Conservation (phyloP, 53 echinoderm and acorn worm genomes). For the Echinarachnius parma region DNA sequence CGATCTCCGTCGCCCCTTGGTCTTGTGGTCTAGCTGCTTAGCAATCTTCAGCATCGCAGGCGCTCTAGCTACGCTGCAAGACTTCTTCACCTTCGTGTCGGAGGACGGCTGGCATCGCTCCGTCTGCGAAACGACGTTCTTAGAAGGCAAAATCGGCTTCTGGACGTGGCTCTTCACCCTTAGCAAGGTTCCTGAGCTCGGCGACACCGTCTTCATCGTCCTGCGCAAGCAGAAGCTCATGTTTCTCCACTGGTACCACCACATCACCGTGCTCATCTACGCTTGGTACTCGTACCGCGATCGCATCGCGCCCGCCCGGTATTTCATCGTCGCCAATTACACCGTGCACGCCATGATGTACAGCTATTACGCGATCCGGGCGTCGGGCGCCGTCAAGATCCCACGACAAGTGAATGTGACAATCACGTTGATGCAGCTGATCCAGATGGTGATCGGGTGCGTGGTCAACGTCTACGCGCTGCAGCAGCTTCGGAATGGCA, state of each 20-base stretch:
- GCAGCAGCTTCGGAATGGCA: conserved; percentile 37
- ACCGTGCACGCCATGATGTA: conserved; percentile 90
- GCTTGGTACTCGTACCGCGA: conserved; percentile 64
- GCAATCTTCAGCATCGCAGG: conserved; percentile 83
- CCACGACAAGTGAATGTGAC: conserved; percentile 68
- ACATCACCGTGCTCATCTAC: conserved; percentile 75
- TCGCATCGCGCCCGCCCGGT: conserved; percentile 54
- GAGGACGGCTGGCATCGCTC: conserved; percentile 65
- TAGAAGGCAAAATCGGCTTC: conserved; percentile 60
- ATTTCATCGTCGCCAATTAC: conserved; percentile 74
- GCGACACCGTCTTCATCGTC: conserved; percentile 87
- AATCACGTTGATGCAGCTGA: conserved; percentile 72
- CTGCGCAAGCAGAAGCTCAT: conserved; percentile 89
- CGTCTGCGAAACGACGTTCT: conserved; percentile 74
- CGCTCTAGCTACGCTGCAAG: conserved; percentile 31
- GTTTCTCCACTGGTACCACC: conserved; percentile 95
- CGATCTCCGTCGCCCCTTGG: conserved; percentile 60
- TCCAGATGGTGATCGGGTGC: conserved; percentile 82
- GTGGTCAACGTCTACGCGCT: conserved; percentile 62
- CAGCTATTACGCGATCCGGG: conserved; percentile 81
- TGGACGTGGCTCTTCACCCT: conserved; percentile 88
- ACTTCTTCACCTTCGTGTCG: conserved; percentile 36
- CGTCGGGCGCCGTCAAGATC: conserved; percentile 62
- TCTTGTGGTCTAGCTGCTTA: conserved; percentile 68
- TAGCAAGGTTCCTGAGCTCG: conserved; percentile 88